Conservation (phyloP, 2,888 invertebrate genomes). For the Ecliptopera silaceata region DNA sequence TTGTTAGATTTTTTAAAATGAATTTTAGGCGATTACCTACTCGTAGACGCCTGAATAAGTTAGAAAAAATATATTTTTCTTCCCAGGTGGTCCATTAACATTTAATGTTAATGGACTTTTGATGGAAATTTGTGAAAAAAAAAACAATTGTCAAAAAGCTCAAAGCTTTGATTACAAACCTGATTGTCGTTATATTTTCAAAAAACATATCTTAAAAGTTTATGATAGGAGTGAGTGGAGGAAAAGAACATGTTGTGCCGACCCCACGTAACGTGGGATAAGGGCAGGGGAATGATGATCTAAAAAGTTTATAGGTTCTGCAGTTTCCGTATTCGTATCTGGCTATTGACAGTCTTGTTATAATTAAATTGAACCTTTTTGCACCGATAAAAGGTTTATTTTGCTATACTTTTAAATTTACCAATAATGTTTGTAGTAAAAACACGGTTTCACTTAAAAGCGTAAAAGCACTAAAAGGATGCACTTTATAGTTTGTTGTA, state of each 20-base stretch:
- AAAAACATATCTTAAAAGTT: no score
- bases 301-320: conserved; percentile 5
- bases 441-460: conserved; percentile 56
- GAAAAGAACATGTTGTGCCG: no score
- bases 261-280: no score
- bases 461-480: conserved; percentile 46
- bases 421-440: conserved; percentile 41
- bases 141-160: neutral
- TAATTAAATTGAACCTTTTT: neutral
- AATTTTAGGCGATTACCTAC: no score
- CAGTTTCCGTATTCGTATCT: conserved; percentile 3
- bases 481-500: conserved; percentile 49
- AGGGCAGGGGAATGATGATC: no score
- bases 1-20: no score
- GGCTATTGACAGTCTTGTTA: neutral
- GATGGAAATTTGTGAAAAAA: no score
- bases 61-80: no score
- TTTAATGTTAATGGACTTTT: no score
- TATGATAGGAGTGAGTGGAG: no score
- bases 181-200: conserved; percentile 9
- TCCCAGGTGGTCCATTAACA: no score
- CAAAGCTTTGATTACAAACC: neutral
- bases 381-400: neutral
- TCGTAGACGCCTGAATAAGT: no score
- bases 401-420: neutral